Evolutionary conservation across 2,797 vertebrate genomes (phyloP), one percentile per base, ranked within the genome.

Genomic region (Gymnoscopelus braueri): DNA sequence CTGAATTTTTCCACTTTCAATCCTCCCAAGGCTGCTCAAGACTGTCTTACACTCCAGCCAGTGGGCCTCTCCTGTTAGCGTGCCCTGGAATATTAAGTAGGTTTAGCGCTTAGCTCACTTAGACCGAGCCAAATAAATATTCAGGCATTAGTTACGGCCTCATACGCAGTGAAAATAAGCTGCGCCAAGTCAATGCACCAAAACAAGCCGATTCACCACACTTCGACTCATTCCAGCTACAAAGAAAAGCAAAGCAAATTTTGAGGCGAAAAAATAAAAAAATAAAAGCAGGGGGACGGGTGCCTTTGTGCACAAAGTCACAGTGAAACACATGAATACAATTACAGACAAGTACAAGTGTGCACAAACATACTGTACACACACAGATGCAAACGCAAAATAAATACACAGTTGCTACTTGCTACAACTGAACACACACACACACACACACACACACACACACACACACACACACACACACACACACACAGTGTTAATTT

Each of bases 131-230:
- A 82, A 91, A 89, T 92, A 94, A 91, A 93, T 88, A 92, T 90
- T 79, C 89, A 79, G 83, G 84, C 89, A 92, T 93, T 92, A 91
- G 91, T 93, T 93, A 89, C 87, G 86, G 87, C 69, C 83, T 86
- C 69, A 72, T 68, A 81, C 57, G 11, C 84, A 65, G 50, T 90
- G 78, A 83, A 90, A 92, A 91, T 88, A 86, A 85, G 76, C 86
- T 81, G 69, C 79, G 78, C 69, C 79, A 86, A 63, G 75, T 85
- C 84, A 85, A 79, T 72, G 69, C 84, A 86, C 81, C 83, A 84
- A 90, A 92, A 92, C 84, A 86, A 89, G 77, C 77, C 80, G 82
- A 87, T 91, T 89, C 82, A 83, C 84, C 79, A 87, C 88, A 85
- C 79, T 85, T 75, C 56, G 78, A 66, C 81, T 84, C 79, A 72